A percentile compares a stretch with the other conserved stretches of the same genome.
phyloP scores from a whole-genome alignment of 2,113 vertebrate genomes.

The Larimichthys crocea region DNA sequence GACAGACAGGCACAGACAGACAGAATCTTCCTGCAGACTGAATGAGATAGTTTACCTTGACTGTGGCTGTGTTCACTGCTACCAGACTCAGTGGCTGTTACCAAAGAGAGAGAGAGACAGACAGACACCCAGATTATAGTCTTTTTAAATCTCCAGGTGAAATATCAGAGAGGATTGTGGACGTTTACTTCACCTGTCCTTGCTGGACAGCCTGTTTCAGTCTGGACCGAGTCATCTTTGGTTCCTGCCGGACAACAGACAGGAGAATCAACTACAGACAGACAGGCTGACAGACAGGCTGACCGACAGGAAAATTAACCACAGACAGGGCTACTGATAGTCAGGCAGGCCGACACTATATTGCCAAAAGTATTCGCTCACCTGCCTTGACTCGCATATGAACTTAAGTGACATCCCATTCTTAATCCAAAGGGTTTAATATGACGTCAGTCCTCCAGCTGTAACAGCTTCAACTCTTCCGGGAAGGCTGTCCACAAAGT shows the following conservation, averaged over 20 bases:
- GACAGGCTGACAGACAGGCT: neutral
- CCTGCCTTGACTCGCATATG: no score
- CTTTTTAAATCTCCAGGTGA: neutral
- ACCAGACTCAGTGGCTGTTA: constrained; percentile 50
- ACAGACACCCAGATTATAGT: neutral
- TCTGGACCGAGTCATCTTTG: constrained; percentile 98
- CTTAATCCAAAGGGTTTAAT: no score
- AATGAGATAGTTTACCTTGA: constrained; percentile 21
- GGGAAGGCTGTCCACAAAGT: no score
- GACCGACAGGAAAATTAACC: neutral
- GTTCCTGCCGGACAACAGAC: constrained; percentile 85
- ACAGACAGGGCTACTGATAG: no score
- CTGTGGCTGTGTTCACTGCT: neutral
- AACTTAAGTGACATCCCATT: no score
- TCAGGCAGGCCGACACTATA: neutral
- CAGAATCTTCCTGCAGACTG: neutral
- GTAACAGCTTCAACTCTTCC: no score
- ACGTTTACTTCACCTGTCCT: constrained; percentile 85
- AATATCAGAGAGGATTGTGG: constrained; percentile 3
- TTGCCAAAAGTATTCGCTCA: no score
- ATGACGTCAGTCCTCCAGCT: no score
- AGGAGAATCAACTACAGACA: neutral
- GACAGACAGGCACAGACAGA: neutral
- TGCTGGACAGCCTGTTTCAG: constrained; percentile 93
- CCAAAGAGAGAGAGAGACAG: no score